These are phyloP conservation scores for Pseudoatta argentina DNA, from an alignment of 1,140 invertebrate genomes.

Conservation along the genomic window DNA sequence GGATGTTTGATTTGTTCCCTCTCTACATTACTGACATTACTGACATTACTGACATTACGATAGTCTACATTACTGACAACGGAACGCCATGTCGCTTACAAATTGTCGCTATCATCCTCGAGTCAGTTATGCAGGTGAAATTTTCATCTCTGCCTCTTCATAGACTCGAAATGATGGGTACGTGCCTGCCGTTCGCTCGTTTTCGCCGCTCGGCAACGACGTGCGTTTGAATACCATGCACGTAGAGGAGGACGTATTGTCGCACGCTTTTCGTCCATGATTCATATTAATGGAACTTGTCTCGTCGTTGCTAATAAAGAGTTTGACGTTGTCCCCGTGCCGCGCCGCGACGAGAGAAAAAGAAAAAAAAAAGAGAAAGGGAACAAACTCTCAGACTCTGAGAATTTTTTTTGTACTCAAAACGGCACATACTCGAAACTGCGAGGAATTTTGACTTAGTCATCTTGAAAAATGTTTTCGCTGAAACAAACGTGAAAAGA, in stretches of 20 bases:
- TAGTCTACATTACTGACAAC: not conserved
- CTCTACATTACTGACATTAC: not conserved
- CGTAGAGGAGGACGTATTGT: not conserved
- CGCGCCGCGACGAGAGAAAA: not conserved
- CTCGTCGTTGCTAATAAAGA: constrained; percentile 19
- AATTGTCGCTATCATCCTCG: constrained; percentile 27
- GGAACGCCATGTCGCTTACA: constrained; percentile 20
- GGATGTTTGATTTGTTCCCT: not conserved
- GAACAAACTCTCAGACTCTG: not conserved
- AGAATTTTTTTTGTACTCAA: not conserved
- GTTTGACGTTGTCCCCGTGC: constrained; percentile 4
- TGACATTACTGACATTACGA: too few relatives aligned
- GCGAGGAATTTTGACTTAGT: not conserved
- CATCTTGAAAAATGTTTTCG: not conserved
- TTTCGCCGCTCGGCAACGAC: not conserved
- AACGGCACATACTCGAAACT: not conserved
- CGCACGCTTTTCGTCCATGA: constrained; percentile 31
- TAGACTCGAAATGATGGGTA: constrained; percentile 15
- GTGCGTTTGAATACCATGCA: constrained; percentile 33
- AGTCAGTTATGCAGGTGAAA: constrained; percentile 28
- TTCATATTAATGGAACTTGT: constrained; percentile 64
- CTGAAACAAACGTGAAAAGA: not conserved
- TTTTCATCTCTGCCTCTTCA: constrained; percentile 3
- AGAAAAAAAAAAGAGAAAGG: not conserved
- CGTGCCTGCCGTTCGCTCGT: constrained; percentile 26